These are phyloP conservation scores for Malurus splendens DNA, from an alignment of 2,797 vertebrate genomes.

Conservation along the genomic window DNA sequence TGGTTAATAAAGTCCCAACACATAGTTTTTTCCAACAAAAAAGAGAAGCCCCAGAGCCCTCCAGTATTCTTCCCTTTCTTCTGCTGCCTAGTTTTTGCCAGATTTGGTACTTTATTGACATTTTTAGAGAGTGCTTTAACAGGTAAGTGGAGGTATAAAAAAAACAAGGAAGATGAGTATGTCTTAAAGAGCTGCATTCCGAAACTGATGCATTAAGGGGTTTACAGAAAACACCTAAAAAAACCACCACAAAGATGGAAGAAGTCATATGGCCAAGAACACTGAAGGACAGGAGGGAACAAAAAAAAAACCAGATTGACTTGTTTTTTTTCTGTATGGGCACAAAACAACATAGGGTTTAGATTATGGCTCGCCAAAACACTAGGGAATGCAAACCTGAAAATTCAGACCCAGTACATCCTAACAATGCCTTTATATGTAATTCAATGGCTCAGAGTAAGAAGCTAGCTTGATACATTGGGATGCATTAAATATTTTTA, in stretches of 20 bases:
- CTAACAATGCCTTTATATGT: background rate
- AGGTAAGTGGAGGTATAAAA: background rate
- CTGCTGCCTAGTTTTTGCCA: background rate
- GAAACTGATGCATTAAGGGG: background rate
- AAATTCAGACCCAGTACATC: background rate
- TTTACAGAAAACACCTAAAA: background rate
- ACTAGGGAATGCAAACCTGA: background rate
- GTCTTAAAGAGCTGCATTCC: background rate
- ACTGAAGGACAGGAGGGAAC: rapidly evolving
- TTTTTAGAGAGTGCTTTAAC: background rate
- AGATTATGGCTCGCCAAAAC: background rate
- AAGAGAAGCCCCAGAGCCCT: background rate
- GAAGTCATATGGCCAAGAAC: background rate
- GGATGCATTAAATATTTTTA: background rate
- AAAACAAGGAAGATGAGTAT: background rate
- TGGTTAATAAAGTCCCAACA: background rate
- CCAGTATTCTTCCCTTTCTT: background rate
- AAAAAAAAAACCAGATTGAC: background rate
- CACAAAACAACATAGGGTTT: background rate
- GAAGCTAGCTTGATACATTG: background rate
- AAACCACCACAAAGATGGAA: background rate
- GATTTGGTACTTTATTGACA: rapidly evolving
- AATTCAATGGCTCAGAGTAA: background rate
- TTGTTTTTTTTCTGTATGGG: background rate
- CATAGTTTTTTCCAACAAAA: background rate